Evolutionary conservation across 2,888 invertebrate genomes (phyloP), one percentile per base, ranked within the genome.

Genomic region (Zhuqinia jingwanae): DNA sequence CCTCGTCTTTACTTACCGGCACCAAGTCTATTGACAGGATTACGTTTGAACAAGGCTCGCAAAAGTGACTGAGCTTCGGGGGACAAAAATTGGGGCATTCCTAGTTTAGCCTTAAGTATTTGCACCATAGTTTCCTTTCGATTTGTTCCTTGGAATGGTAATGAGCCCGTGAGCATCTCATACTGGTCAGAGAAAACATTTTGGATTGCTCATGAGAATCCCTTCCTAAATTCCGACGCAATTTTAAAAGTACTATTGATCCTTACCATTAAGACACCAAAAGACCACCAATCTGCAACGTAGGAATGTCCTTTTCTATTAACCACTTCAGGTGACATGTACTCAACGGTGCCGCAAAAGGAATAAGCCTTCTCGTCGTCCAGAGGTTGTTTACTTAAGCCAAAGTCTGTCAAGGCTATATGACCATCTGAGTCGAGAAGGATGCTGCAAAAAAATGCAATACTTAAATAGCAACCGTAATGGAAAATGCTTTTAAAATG

Each of bases 261-360:
- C 91, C 93, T 92, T 92, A 97, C 96, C 98, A 98, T 98, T 88
- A 98, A 94, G 56, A 99, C 98, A 87, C 98, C 99, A 93, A 99
- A 98, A 13, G 98, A 99, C 99, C 99, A 99, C 99, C 99, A 99
- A 93, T 99, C 99, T 5, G 99, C 99, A 1, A 99, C 98, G 92
- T 98, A 98, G 25, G 98, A 97, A 92, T 99, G 99, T 0, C 99
- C 99, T 93, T 97, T 97, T 68, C 99, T 94, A 93, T 98, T 99
- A 5, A 99, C 98, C 80, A 99, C 98, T 93, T 99, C 99, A 63
- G 99, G 99, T 5, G 99, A 99, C 96, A 97, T 97, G 92, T 97
- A 97, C 92, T 97, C 96, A 65, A 99, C 98, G 0, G 99, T 99
- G 80, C 99, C 98, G 93, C 99, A 99, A 93, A 99, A 99, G 91